These are phyloP conservation scores for Tachyglossus aculeatus DNA, from an alignment of 2,797 vertebrate genomes.

Conservation along the genomic window DNA sequence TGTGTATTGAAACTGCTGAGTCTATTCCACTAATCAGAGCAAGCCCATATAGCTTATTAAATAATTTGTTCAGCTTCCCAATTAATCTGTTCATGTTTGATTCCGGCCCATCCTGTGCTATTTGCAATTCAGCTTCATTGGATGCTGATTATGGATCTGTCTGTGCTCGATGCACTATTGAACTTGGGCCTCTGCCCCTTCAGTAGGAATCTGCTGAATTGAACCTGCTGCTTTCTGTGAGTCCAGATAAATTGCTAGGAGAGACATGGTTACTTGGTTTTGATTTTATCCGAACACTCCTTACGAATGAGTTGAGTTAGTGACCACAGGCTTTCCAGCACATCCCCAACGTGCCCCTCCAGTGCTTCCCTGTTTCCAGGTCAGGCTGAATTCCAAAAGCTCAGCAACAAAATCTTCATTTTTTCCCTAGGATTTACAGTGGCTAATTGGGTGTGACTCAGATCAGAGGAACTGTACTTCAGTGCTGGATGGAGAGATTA, in stretches of 20 bases:
- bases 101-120: constrained; percentile 12
- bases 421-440: constrained; percentile 30
- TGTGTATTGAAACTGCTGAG: constrained; percentile 12
- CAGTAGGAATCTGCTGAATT: constrained; percentile 3
- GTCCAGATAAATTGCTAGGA: not conserved
- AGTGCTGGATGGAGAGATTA: constrained; percentile 31
- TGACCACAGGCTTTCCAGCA: constrained; percentile 5
- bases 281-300: constrained; percentile 22
- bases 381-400: constrained; percentile 55
- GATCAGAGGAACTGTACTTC: constrained; percentile 14
- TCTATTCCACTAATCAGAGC: constrained; percentile 46
- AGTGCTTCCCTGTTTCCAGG: not conserved
- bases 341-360: constrained; percentile 36
- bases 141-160: constrained; percentile 15
- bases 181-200: not conserved
- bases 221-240: not conserved
- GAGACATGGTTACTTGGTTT: constrained; percentile 28
- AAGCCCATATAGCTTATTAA: constrained; percentile 49
- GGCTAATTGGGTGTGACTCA: constrained; percentile 47
- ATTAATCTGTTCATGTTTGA: constrained; percentile 43
- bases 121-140: constrained; percentile 14
- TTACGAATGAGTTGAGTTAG: constrained; percentile 29
- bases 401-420: constrained; percentile 33
- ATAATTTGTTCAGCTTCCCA: constrained; percentile 38
- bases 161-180: not conserved